phyloP scores from a whole-genome alignment of 2,888 invertebrate genomes.

The Lydus trimaculatus region DNA sequence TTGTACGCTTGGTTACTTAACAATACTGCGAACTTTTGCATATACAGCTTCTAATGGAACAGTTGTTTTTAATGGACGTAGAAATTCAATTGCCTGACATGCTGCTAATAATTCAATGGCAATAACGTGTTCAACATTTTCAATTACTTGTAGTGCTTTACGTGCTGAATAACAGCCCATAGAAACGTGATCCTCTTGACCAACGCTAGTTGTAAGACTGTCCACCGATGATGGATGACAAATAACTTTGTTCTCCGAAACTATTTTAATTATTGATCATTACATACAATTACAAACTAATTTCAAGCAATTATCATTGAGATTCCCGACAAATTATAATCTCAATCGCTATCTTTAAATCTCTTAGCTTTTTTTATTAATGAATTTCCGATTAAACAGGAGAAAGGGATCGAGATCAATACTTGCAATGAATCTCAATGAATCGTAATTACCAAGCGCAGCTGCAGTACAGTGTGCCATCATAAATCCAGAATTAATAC shows the following conservation, averaged over 20 bases:
- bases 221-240: conserved; percentile 74
- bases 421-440: neutral
- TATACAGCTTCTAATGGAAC: conserved; percentile 70
- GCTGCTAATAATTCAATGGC: conserved; percentile 72
- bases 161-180: conserved; percentile 74
- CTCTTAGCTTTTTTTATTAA: too few relatives aligned
- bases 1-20: conserved; percentile 53
- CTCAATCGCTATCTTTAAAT: neutral
- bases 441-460: conserved; percentile 62
- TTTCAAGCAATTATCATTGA: neutral
- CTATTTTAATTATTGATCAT: conserved; percentile 52
- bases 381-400: too few relatives aligned
- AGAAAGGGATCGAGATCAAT: neutral
- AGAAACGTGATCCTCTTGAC: conserved; percentile 74
- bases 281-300: neutral
- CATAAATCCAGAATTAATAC: conserved; percentile 75
- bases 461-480: conserved; percentile 73
- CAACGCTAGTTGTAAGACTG: conserved; percentile 70
- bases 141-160: conserved; percentile 65
- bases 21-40: conserved; percentile 64
- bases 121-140: conserved; percentile 66
- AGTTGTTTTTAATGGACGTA: conserved; percentile 69
- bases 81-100: conserved; percentile 73
- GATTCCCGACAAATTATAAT: neutral
- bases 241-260: conserved; percentile 73